Evolutionary conservation across 2,113 vertebrate genomes (phyloP).

Genomic region (Acanthisitta chloris): DNA sequence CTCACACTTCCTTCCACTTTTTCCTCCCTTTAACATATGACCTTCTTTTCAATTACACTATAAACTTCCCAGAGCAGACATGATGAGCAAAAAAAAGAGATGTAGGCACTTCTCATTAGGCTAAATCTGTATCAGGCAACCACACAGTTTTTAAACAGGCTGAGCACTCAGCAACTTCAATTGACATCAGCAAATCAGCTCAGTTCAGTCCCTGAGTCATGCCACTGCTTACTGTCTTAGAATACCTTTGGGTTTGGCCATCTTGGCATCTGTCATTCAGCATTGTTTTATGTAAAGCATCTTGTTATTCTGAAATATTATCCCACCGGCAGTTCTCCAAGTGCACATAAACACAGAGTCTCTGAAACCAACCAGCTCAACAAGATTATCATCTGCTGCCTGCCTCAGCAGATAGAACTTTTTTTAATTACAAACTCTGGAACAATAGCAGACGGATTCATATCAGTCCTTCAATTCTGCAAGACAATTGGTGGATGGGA

Average conservation of each 20-base stretch:
- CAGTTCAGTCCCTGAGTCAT: neutral
- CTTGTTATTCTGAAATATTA: neutral
- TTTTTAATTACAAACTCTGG: neutral
- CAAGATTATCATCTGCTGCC: neutral
- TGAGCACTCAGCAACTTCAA: neutral
- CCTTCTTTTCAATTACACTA: neutral
- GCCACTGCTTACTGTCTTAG: neutral
- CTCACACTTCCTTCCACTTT: neutral
- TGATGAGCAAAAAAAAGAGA: neutral
- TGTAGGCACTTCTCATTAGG: neutral
- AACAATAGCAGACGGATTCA: neutral
- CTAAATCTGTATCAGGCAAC: neutral
- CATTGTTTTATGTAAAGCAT: neutral
- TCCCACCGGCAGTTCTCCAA: neutral
- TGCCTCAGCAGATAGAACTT: neutral
- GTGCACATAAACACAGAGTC: neutral
- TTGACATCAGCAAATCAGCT: neutral
- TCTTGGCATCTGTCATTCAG: neutral
- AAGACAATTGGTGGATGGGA: neutral
- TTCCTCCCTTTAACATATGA: neutral
- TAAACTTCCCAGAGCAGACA: neutral
- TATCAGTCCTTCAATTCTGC: neutral
- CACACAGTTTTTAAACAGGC: neutral
- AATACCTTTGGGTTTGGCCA: neutral
- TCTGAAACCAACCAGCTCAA: neutral